Evolutionary conservation across 2,888 invertebrate genomes (phyloP).

Genomic region (Drosophila affinis): DNA sequence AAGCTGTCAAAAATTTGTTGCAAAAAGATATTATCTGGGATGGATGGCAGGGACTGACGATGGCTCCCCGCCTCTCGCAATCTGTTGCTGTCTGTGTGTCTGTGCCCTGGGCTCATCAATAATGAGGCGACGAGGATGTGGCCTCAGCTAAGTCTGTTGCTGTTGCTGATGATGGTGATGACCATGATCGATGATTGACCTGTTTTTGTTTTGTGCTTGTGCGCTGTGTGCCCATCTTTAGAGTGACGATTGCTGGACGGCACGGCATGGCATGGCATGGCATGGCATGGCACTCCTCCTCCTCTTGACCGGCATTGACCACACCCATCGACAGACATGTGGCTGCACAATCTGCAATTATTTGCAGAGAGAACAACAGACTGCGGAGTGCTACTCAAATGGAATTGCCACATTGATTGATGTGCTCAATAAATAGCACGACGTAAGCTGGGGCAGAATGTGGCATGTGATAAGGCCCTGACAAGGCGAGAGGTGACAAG

Average conservation of each 20-base stretch:
- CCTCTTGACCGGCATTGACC: constrained; percentile 41
- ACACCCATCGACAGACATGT: constrained; percentile 71
- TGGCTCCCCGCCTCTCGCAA: constrained; percentile 14
- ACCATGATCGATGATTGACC: constrained; percentile 83
- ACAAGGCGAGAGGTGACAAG: constrained; percentile 27
- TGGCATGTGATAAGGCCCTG: constrained; percentile 38
- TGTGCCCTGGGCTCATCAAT: constrained; percentile 60
- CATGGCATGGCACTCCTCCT: too few relatives aligned
- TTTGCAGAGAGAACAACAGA: constrained; percentile 61
- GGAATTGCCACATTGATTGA: constrained; percentile 73
- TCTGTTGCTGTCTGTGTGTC: constrained; percentile 3
- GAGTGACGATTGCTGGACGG: constrained; percentile 67
- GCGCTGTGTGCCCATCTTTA: constrained; percentile 48
- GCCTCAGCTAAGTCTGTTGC: constrained; percentile 12
- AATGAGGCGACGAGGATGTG: constrained; percentile 58
- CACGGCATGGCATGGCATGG: constrained; percentile 4
- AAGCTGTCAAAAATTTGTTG: constrained; percentile 82
- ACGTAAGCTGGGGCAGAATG: constrained; percentile 22
- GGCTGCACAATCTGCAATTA: constrained; percentile 68
- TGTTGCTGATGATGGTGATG: constrained; percentile 61
- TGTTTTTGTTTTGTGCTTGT: constrained; percentile 62
- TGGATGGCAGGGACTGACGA: constrained; percentile 49
- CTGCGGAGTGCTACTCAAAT: constrained; percentile 53
- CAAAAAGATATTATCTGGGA: constrained; percentile 81
- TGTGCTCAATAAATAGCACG: constrained; percentile 75